These are phyloP conservation scores for Dugesia japonica DNA, from an alignment of 2,888 invertebrate genomes.

Conservation along the genomic window DNA sequence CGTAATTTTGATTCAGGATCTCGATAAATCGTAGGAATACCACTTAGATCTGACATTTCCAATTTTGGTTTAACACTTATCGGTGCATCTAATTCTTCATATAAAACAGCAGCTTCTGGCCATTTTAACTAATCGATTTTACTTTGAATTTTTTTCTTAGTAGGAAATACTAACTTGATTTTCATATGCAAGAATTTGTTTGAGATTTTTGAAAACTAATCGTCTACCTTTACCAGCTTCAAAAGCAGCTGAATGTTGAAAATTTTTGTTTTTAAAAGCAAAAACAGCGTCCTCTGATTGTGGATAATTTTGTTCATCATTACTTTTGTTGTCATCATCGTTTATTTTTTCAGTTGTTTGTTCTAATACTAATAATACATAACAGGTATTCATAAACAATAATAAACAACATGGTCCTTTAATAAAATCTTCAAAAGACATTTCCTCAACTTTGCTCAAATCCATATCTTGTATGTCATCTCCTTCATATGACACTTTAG, in stretches of 20 bases:
- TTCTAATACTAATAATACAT: background rate
- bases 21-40: conserved; percentile 20
- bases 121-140: background rate
- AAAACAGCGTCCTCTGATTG: background rate
- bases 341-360: background rate
- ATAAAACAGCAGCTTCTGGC: conserved; percentile 1
- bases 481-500: background rate
- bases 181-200: conserved; percentile 16
- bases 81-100: conserved; percentile 12
- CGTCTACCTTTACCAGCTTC: background rate
- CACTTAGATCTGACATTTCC: conserved; percentile 11
- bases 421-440: background rate
- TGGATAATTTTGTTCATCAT: background rate
- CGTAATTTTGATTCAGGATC: background rate
- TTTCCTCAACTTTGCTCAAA: conserved; percentile 10
- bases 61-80: conserved; percentile 12
- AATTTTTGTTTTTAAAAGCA: conserved; percentile 25
- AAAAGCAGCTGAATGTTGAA: conserved; percentile 33
- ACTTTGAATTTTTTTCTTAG: background rate
- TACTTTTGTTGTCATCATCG: background rate
- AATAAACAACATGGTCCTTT: background rate
- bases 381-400: background rate
- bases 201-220: conserved; percentile 24
- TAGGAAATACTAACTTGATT: background rate
- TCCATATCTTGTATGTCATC: background rate